Evolutionary conservation across 2,888 invertebrate genomes (phyloP), one percentile per base, ranked within the genome.

Genomic region (Sphecodes monilicornis): DNA sequence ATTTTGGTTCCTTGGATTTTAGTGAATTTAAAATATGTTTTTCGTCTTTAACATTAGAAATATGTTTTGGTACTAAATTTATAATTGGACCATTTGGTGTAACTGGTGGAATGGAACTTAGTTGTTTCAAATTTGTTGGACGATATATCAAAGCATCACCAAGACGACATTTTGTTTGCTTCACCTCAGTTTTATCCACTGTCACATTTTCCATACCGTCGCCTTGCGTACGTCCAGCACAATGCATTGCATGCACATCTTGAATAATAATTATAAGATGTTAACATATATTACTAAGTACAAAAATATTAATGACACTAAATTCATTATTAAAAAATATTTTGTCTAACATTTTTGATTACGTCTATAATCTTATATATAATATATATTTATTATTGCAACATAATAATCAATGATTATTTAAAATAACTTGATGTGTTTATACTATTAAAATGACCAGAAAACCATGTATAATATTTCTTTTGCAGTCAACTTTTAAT

Each of bases 201-300:
- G 78, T 43, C 77, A 91, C 95, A 87, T 96, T 96, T 94, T 97
- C 97, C 97, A 97, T 97, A 77, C 97, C 97, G 95, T 97, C 97
- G 0, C 97, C 97, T 79, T 97, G 96, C 0, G 97, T 97, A 88
- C 97, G 95, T 80, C 92, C 91, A 4, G 93, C 90, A 41, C 92
- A 93, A 29, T 81, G 86, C 87, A 94, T 90, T 41, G 80, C 78
- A 32, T 90, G 92, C 16, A 90, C 84, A 86, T 91, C 94, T 94
- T 74, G 71, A 88, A 87, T 64, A 41, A 76, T 5, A 64, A 73
- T 70, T 36, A 46, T 1, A 41, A 32, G 6, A 8, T 22, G 66
- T 18, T 54, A 54, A 54, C 11, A n/a, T 54, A 54, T 54, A 54
- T n/a, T n/a, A n/a, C n/a, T 43, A 11, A 16, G 3, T 60, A 43